Base-by-base conservation (phyloP, 2,888 invertebrate genomes). In the Ennomos fuscantarius region DNA sequence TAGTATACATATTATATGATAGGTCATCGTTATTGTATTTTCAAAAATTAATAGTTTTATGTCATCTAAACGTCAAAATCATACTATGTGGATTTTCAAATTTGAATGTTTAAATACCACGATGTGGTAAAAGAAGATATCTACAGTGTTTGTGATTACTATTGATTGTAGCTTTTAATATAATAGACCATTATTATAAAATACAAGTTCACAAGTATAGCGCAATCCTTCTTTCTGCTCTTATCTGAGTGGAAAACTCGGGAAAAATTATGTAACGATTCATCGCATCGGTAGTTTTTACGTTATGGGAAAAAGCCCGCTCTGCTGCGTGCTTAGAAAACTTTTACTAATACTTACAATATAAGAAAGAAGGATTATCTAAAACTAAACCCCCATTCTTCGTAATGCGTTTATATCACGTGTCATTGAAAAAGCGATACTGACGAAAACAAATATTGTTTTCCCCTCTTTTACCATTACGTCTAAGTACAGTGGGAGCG, bases 121-220 rank as follows among this genome's bases (percentile, higher is more conserved):
- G 60, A 63, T 56, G 57, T 63, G 57, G 67, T 63, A 54, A 59
- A 65, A 60, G 51, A 62, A 58, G 51, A 62, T 65, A 60, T 58
- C 64, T 60, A 60, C 51, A 55, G 61, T 63, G 62, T 67, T 62
- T 65, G 64, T 66, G 64, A 66, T 61, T 64, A 49, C 61, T 62
- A 62, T 64, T 62, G 57, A 62, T 66, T 33, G 59, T 66, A 66
- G 64, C 66, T 66, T 64, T 64, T 67, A 65, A 62, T 65, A 52
- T 60, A 64, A 65, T 65, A 67, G 60, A 59, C 59, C 62, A 41
- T 58, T 54, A 63, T 62, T 57, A 51, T 55, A 57, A 62, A 24
- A 58, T 54, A 58, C 63, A 58, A 62, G 44, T 61, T 59, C 58
- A 63, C 64, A 55, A 65, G 32, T 36, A 47, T 41, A 58, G 44